These are phyloP conservation scores for Papilio gigon DNA, from an alignment of 2,888 invertebrate species.

Conservation along the genomic window DNA sequence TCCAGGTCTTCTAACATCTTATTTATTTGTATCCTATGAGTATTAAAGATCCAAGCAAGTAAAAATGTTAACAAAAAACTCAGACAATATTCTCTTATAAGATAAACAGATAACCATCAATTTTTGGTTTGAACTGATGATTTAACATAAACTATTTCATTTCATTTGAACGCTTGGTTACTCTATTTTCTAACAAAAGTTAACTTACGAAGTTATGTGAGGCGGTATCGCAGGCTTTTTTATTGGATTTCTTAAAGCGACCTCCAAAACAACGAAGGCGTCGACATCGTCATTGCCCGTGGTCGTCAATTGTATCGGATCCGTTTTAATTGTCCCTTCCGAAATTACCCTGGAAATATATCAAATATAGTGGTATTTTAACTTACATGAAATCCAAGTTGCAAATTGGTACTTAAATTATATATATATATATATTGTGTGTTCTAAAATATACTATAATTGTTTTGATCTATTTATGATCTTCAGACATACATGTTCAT, in stretches of 20 bases:
- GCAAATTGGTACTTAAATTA: too few species aligned
- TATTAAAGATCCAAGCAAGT: background rate
- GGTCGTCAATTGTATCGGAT: constrained; percentile 44
- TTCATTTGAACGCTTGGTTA: background rate
- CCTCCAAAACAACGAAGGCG: constrained; percentile 68
- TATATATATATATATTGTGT: too few species aligned
- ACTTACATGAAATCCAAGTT: background rate
- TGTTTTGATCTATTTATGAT: too few species aligned
- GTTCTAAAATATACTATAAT: too few species aligned
- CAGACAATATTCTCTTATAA: background rate
- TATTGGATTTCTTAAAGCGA: constrained; percentile 60
- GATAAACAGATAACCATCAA: background rate
- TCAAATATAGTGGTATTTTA: background rate
- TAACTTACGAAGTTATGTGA: constrained; percentile 57
- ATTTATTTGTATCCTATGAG: constrained; percentile 59
- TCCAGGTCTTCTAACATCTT: constrained; percentile 64
- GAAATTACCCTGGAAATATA: constrained; percentile 20
- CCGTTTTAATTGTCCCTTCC: constrained; percentile 49
- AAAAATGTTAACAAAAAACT: background rate
- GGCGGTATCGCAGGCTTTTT: constrained; percentile 56
- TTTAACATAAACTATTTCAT: background rate
- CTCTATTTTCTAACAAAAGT: background rate
- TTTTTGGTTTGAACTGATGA: background rate
- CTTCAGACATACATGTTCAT: too few species aligned
- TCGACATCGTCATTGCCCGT: constrained; percentile 63